These are phyloP conservation scores for Parauchenoglanis ngamensis DNA, from an alignment of 2,797 vertebrate species.

Conservation along the genomic window DNA sequence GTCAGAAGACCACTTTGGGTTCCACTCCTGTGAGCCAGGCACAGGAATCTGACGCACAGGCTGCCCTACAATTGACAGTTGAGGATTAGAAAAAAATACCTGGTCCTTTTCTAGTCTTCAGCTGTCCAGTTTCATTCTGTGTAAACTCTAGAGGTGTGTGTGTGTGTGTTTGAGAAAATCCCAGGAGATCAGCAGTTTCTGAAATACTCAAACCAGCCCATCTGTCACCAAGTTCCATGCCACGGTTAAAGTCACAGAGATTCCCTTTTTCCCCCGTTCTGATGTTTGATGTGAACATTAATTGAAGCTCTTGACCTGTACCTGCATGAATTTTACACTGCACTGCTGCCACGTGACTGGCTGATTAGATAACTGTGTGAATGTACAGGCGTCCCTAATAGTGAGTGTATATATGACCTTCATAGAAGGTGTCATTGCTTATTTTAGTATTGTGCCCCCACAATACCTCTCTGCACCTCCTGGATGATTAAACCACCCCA, in stretches of 20 bases:
- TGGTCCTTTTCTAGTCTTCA: no score
- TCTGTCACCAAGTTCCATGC: neutral
- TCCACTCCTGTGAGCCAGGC: no score
- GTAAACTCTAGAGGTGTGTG: no score
- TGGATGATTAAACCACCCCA: conserved; percentile 41
- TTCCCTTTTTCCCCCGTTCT: neutral
- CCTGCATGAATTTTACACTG: neutral
- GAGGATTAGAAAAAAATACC: no score
- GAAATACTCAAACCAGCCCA: neutral
- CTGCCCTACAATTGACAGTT: no score
- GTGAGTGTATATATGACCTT: neutral
- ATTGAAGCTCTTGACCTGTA: neutral
- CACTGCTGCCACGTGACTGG: neutral
- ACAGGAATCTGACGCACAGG: no score
- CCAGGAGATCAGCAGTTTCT: neutral
- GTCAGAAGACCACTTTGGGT: no score
- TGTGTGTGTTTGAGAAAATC: no score
- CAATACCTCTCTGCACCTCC: neutral
- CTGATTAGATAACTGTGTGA: neutral
- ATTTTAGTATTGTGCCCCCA: neutral
- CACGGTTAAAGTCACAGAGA: neutral
- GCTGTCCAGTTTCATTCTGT: no score
- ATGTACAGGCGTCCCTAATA: neutral
- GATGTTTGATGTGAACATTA: neutral
- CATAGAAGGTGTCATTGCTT: neutral